Base-by-base conservation (phyloP, 2,113 vertebrate species). In the Pao palembangensis region DNA sequence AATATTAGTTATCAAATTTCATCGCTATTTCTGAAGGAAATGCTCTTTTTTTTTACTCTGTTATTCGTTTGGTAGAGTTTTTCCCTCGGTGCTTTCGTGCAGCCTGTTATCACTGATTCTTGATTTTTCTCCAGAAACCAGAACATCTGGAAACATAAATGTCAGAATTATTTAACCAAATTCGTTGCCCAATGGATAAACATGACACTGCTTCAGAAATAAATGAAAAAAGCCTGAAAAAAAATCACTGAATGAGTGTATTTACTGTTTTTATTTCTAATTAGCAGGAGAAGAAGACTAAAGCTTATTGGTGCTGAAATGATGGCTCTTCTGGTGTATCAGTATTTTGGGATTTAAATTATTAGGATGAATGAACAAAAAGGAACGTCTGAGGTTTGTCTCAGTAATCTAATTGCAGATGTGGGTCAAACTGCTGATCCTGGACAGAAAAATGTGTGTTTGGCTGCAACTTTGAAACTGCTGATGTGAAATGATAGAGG, bases 31-130 rank as follows among this genome's bases (percentile, higher is more conserved):
- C 11, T 38, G 10, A 38, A 12, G 10, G 34, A 38, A 38, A 38
- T 38, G 34, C 34, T 38, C 34, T 38, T 38, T 38, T 38, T 38
- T 28, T 28, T 38, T 68, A 23, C 75, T 28, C 88, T 88, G 81
- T 94, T 94, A 91, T 94, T 95, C 91, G 93, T 87, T 92, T 88
- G 2, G 21, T n/a, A 93, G 89, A 91, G 82, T 91, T 74, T 41
- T 87, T 87, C 90, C 90, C 64, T 90, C 88, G 91, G 86, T 90
- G 81, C 84, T 92, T 93, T 91, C 88, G 88, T 93, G 93, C 90
- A 91, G 81, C 86, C 64, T 61, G 55, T 38, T 38, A 38, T 38
- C 34, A 12, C 34, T 38, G 10, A 38, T 38, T 38, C 34, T 38
- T 38, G 34, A 38, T 11, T 38, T 12, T 12, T 38, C 34, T 38